Conservation (phyloP, 2,797 vertebrate species). For the Phrynocephalus vlangalii region DNA sequence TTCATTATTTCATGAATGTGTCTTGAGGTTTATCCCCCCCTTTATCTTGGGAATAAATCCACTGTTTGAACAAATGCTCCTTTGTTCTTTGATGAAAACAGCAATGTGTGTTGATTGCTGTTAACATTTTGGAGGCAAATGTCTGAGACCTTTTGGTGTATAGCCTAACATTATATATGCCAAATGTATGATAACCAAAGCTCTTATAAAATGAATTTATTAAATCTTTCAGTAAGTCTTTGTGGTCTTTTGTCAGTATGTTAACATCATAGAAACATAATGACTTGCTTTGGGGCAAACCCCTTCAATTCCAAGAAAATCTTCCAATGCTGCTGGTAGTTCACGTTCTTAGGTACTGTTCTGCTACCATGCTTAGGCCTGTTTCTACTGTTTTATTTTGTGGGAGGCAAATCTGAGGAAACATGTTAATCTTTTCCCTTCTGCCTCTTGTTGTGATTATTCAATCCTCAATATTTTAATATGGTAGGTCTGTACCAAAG, state of each 20-base stretch:
- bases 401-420: too few species aligned
- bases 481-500: background rate
- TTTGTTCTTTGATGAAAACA: conserved; percentile 14
- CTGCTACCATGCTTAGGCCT: background rate
- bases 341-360: background rate
- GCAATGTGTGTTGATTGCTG: background rate
- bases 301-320: background rate
- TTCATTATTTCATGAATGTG: conserved; percentile 6
- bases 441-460: background rate
- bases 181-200: conserved; percentile 34
- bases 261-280: background rate
- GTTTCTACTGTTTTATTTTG: background rate
- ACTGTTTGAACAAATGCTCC: background rate
- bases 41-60: conserved; percentile 3
- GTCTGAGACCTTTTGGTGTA: background rate
- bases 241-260: conserved; percentile 1
- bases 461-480: background rate
- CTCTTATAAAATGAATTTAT: conserved; percentile 22
- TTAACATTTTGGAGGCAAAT: background rate
- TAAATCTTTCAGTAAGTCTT: background rate
- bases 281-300: background rate
- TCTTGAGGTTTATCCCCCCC: background rate
- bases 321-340: background rate
- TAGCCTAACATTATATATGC: conserved; percentile 25
- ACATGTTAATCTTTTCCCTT: background rate